Evolutionary conservation across 2,113 vertebrate species (phyloP), one percentile per base, ranked within the genome.

Genomic region (Callocephalon fimbriatum): DNA sequence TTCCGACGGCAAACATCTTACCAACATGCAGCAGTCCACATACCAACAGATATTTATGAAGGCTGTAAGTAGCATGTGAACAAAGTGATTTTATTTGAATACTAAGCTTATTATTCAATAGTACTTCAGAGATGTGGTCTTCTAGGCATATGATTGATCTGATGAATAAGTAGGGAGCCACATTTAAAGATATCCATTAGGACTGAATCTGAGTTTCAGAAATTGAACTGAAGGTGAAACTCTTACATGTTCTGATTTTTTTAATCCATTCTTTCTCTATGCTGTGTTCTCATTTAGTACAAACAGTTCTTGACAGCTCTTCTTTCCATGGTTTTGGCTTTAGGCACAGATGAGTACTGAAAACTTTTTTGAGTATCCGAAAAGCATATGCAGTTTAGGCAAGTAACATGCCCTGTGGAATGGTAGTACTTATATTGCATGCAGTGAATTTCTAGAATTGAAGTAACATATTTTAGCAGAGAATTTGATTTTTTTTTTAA

Each of bases 11-110:
- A 99, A 75, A 99, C 99, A 2, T 99, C 99, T 76, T 98, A 99
- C 97, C 99, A 99, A 74, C 99, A 99, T 77, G 99, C 99, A 66
- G 99, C 99, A 29, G 99, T 99, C 65, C 99, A 99, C 95, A 99
- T 99, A 96, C 99, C 99, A 63, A 99, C 99, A 9, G 99, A 99
- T 97, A 99, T 99, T 97, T 99, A 99, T 45, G 99, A 99, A 89
- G 99, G 99, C 95, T 99, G 99, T 99, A 98, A 99, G 99, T 99
- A 97, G 44, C 38, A 73, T 27, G 2, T 93, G 27, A 92, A 75
- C 6, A 56, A 20, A 74, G 14, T 9, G 22, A 48, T 38, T 73
- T 72, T 72, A 13, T 48, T 45, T 35, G 71, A 44, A 10, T n/a
- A 6, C 10, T 25, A 42, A 35, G 4, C 40, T 31, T 48, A 20